Conservation (phyloP, 2,113 vertebrate species). For the Heterotis niloticus region DNA sequence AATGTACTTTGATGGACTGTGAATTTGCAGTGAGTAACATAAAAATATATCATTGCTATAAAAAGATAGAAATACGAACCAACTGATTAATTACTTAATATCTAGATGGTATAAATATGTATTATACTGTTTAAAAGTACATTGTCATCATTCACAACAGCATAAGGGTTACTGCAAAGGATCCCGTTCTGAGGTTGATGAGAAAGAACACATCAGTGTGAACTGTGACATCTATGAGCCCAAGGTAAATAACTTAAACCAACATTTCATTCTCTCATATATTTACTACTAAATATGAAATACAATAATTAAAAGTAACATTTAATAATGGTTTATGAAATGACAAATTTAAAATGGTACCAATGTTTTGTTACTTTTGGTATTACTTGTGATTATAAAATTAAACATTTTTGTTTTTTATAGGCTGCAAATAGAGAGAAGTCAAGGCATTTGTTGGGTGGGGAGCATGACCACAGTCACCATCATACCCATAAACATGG, state of each 20-base stretch:
- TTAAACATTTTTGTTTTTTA: background rate
- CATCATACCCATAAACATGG: background rate
- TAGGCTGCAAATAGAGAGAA: constrained; percentile 59
- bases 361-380: background rate
- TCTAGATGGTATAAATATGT: background rate
- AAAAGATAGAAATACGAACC: no score
- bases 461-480: constrained; percentile 47
- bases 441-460: constrained; percentile 49
- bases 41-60: no score
- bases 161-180: constrained; percentile 66
- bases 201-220: fast-evolving
- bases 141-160: constrained; percentile 41
- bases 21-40: constrained; percentile 63
- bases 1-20: constrained; percentile 57
- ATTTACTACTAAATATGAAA: no score
- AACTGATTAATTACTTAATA: background rate
- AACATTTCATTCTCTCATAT: no score
- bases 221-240: constrained; percentile 64
- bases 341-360: background rate
- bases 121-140: background rate
- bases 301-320: background rate
- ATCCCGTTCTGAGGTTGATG: background rate
- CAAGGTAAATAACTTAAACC: constrained; percentile 48
- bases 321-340: background rate
- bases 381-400: background rate